These are phyloP conservation scores for Phrynocephalus guinanensis DNA, from an alignment of 2,797 vertebrate genomes.

Conservation along the genomic window DNA sequence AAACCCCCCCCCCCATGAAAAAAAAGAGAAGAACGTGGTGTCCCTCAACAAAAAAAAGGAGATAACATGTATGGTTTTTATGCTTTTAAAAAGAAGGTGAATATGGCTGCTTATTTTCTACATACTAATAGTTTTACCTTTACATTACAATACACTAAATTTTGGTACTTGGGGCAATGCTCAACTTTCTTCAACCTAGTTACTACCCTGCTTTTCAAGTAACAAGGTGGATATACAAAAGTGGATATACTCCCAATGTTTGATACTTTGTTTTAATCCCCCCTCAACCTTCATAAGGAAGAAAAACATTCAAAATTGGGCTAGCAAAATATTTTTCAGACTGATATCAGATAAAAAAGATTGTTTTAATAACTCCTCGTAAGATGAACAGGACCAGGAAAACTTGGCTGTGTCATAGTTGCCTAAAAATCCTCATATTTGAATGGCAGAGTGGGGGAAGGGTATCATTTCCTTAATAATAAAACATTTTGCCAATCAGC, in stretches of 20 bases:
- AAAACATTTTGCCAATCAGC: background rate
- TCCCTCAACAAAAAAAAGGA: too few relatives aligned
- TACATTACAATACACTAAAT: too few relatives aligned
- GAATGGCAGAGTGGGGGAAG: background rate
- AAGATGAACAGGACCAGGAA: background rate
- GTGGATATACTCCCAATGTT: background rate
- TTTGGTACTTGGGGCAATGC: too few relatives aligned
- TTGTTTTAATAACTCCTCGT: background rate
- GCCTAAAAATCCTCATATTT: conserved; percentile 12
- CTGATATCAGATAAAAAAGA: background rate
- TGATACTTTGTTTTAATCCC: too few relatives aligned
- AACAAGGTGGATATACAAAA: background rate
- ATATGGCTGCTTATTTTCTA: too few relatives aligned
- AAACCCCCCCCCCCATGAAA: too few relatives aligned
- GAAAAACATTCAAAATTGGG: background rate
- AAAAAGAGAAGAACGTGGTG: too few relatives aligned
- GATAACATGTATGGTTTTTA: too few relatives aligned
- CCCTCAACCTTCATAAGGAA: background rate
- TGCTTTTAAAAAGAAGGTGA: too few relatives aligned
- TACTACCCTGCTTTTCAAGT: background rate
- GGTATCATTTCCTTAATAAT: conserved; percentile 13
- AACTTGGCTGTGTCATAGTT: background rate
- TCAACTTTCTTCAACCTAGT: too few relatives aligned
- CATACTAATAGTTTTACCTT: too few relatives aligned
- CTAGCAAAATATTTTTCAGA: background rate